Evolutionary conservation across 2,888 invertebrate genomes (phyloP).

Genomic region (Dastarcus helophoroides): DNA sequence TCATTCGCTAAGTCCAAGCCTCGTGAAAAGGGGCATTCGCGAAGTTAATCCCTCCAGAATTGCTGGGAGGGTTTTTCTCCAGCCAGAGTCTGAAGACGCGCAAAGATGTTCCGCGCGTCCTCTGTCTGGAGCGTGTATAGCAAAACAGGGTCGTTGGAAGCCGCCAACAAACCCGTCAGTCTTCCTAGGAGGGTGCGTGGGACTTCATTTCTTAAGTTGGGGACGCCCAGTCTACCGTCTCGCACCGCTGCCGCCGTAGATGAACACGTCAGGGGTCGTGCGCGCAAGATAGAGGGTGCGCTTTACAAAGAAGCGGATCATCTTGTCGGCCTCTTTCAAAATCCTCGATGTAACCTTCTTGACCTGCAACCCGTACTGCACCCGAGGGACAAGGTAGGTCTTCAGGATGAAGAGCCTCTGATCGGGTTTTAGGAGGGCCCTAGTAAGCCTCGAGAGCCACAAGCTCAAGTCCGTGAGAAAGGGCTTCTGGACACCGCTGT

Average conservation of each 20-base stretch:
- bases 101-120: too few relatives aligned
- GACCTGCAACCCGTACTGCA: not conserved
- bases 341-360: not conserved
- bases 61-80: not conserved
- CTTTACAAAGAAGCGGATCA: not conserved
- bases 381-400: not conserved
- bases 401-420: not conserved
- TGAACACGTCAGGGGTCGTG: not conserved
- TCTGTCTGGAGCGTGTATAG: not conserved
- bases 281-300: not conserved
- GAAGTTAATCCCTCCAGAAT: not conserved
- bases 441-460: not conserved
- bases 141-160: not conserved
- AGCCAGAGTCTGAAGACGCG: constrained; percentile 1
- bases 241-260: not conserved
- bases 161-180: too few relatives aligned
- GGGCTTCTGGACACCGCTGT: not conserved
- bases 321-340: not conserved
- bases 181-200: not conserved
- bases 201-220: not conserved
- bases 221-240: not conserved
- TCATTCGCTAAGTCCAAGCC: not conserved
- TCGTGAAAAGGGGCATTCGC: not conserved
- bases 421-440: not conserved
- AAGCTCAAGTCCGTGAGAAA: not conserved